phyloP scores from a whole-genome alignment of 2,888 invertebrate species.

The Drosophila differens region DNA sequence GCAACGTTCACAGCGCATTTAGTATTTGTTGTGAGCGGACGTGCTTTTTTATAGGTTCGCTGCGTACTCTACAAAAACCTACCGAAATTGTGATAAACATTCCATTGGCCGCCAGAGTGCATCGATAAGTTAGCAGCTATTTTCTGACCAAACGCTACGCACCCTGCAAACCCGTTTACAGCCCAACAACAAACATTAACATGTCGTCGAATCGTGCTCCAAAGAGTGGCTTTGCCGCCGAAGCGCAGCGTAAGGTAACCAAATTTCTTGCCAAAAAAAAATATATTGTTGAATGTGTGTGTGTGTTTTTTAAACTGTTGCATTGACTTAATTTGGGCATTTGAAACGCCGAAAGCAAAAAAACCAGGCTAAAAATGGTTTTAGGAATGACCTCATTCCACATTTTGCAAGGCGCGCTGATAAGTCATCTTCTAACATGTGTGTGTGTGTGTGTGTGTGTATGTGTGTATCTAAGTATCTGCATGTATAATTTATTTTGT shows the following conservation, averaged over 20 bases:
- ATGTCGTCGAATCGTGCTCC: conserved; percentile 86
- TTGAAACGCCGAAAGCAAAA: conserved; percentile 51
- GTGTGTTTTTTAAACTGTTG: conserved; percentile 53
- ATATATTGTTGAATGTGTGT: conserved; percentile 21
- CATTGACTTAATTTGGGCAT: conserved; percentile 74
- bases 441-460: conserved; percentile 3
- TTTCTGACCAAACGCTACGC: conserved; percentile 59
- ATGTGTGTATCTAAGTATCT: conserved; percentile 21
- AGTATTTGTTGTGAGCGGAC: conserved; percentile 68
- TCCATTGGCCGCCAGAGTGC: conserved; percentile 70
- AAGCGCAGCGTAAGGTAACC: conserved; percentile 97
- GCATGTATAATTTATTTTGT: conserved; percentile 35
- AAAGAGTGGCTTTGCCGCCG: conserved; percentile 94
- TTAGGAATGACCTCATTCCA: conserved; percentile 74
- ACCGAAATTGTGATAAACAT: conserved; percentile 77
- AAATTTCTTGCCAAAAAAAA: conserved; percentile 66
- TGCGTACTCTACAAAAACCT: conserved; percentile 23
- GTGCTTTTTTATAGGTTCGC: conserved; percentile 36
- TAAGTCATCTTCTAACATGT: conserved; percentile 53
- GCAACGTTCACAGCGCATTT: conserved; percentile 47
- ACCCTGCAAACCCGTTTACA: conserved; percentile 82
- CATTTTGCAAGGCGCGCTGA: conserved; percentile 50
- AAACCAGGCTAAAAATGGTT: conserved; percentile 62
- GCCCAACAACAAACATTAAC: conserved; percentile 66
- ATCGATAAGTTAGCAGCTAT: conserved; percentile 51